Conservation (phyloP, 1,140 invertebrate species). For the Triops cancriformis region DNA sequence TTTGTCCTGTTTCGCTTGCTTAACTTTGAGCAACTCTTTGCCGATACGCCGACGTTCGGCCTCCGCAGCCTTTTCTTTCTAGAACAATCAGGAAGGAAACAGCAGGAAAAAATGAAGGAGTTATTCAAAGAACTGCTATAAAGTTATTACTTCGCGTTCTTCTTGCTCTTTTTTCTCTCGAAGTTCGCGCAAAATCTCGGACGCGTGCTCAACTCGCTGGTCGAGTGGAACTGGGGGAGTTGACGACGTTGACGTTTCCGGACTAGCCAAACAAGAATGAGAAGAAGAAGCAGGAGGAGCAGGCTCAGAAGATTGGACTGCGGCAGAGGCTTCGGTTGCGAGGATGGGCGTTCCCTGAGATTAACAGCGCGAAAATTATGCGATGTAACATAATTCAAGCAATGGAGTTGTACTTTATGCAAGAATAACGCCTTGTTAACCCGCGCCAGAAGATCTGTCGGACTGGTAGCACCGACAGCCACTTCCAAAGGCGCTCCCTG, state of each 20-base stretch:
- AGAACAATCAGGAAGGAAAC: conserved; percentile 23
- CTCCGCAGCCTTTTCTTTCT: conserved; percentile 55
- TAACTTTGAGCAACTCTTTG: conserved; percentile 58
- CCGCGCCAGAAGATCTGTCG: conserved; percentile 11
- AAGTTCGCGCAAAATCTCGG: conserved; percentile 34
- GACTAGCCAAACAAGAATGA: background rate
- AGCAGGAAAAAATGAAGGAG: conserved; percentile 22
- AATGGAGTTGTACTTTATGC: conserved; percentile 14
- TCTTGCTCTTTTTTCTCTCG: conserved; percentile 49
- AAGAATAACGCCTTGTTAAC: conserved; percentile 10
- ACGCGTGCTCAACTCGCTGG: conserved; percentile 29
- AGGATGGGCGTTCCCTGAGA: background rate
- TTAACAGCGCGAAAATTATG: background rate
- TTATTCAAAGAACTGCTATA: background rate
- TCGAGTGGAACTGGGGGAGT: conserved; percentile 25
- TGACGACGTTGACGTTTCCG: background rate
- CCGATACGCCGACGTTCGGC: conserved; percentile 59
- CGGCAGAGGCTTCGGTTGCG: background rate
- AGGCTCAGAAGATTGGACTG: background rate
- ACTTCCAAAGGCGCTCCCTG: conserved; percentile 67
- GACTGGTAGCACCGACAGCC: conserved; percentile 49
- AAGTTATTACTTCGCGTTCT: conserved; percentile 49
- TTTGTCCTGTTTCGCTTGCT: conserved; percentile 59
- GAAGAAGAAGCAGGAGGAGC: background rate
- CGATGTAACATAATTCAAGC: background rate